Conservation (phyloP, 2,888 invertebrate genomes). For the Sinotaia quadrata region DNA sequence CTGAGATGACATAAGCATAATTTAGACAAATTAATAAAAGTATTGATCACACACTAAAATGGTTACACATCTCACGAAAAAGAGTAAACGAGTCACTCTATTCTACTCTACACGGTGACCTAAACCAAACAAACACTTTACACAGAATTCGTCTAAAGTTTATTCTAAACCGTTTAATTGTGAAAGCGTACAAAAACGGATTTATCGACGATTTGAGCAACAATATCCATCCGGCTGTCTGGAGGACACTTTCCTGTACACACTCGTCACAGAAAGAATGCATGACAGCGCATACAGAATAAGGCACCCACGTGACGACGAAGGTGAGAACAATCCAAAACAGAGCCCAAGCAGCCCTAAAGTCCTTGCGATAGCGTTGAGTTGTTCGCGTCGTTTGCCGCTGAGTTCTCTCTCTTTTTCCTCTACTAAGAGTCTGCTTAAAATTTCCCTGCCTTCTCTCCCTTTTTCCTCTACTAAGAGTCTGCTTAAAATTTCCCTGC, state of each 20-base stretch:
- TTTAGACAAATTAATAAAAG: too few relatives aligned
- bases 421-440: too few relatives aligned
- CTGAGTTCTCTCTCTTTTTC: too few relatives aligned
- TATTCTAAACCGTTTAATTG: conserved; percentile 45
- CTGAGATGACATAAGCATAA: too few relatives aligned
- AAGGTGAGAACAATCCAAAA: conserved; percentile 47
- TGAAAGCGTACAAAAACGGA: conserved; percentile 58
- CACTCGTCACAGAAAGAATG: conserved; percentile 77
- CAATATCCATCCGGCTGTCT: conserved; percentile 80
- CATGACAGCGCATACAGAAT: conserved; percentile 46
- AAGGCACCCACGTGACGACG: conserved; percentile 53
- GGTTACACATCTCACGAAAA: too few relatives aligned
- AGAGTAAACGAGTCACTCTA: too few relatives aligned
- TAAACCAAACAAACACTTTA: neutral
- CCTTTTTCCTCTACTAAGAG: too few relatives aligned
- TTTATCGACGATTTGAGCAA: conserved; percentile 58
- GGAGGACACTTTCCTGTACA: conserved; percentile 92
- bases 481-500: too few relatives aligned
- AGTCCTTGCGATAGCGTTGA: conserved; percentile 36
- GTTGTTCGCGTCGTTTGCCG: too few relatives aligned
- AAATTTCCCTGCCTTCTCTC: too few relatives aligned
- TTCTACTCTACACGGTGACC: too few relatives aligned
- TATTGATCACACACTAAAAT: too few relatives aligned
- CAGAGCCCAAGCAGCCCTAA: conserved; percentile 49
- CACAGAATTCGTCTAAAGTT: conserved; percentile 36